These are phyloP conservation scores for Eumaeus atala DNA, from an alignment of 1,140 invertebrate genomes.

Conservation along the genomic window DNA sequence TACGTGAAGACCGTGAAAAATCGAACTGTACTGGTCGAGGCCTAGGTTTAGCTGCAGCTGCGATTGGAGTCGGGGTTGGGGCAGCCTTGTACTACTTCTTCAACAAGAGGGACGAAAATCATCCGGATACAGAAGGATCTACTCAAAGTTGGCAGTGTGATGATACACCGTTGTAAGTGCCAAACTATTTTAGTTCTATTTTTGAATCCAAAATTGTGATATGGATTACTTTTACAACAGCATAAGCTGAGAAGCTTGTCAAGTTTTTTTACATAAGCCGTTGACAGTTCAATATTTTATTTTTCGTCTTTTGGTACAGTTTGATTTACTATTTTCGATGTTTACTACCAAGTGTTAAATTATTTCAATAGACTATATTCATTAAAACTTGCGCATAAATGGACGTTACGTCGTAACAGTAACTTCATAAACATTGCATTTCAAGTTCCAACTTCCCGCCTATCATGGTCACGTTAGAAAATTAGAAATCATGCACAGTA, in stretches of 20 bases:
- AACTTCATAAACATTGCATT: no score
- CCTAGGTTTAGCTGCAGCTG: conserved; percentile 49
- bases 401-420: no score
- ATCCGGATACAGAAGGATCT: conserved; percentile 40
- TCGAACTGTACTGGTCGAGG: conserved; percentile 46
- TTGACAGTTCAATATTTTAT: no score
- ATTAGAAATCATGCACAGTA: no score
- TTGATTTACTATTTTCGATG: no score
- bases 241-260: no score
- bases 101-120: conserved; percentile 43
- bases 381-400: no score
- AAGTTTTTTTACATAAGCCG: no score
- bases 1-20: conserved; percentile 50
- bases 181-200: background rate
- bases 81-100: conserved; percentile 66
- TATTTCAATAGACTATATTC: no score
- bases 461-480: background rate
- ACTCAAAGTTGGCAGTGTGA: conserved; percentile 35
- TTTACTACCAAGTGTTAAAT: no score
- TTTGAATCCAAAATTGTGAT: background rate
- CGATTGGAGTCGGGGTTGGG: conserved; percentile 57
- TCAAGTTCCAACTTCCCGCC: background rate
- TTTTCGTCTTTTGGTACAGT: no score
- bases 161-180: conserved; percentile 48
- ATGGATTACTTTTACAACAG: no score